phyloP scores from a whole-genome alignment of 2,888 invertebrate species.

The Toxonevra muliebris region DNA sequence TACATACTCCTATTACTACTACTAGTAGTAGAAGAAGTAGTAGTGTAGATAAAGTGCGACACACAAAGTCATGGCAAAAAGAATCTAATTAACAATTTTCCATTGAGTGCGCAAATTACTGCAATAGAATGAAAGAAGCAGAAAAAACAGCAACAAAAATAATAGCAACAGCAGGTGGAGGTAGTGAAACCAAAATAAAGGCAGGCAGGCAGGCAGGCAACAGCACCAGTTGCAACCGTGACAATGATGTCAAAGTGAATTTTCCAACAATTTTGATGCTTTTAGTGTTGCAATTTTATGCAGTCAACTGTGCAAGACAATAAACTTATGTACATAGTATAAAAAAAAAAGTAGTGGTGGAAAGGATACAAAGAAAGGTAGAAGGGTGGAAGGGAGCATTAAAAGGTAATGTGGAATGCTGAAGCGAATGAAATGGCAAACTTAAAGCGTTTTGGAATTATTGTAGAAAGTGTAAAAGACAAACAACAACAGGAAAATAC shows the following conservation, averaged over 20 bases:
- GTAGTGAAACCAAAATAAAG: slow-evolving; percentile 6
- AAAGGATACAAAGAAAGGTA: neutral
- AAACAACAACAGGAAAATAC: neutral
- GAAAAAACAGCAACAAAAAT: slow-evolving; percentile 11
- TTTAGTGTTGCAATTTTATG: slow-evolving; percentile 27
- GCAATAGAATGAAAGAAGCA: slow-evolving; percentile 13
- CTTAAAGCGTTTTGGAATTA: no score
- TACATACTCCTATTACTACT: no score
- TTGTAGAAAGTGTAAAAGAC: neutral
- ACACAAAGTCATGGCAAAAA: slow-evolving; percentile 57
- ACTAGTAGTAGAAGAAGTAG: no score
- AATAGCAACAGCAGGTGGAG: slow-evolving; percentile 30
- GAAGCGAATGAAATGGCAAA: neutral
- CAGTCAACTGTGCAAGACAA: slow-evolving; percentile 12
- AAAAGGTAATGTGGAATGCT: neutral
- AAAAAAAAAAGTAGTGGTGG: neutral
- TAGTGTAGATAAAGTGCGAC: no score
- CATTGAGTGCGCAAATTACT: slow-evolving; percentile 55
- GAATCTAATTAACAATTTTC: slow-evolving; percentile 66
- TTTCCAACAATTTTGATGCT: slow-evolving; percentile 44
- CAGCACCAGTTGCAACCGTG: slow-evolving; percentile 15
- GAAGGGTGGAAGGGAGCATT: neutral
- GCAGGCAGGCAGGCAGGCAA: neutral
- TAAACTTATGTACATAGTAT: neutral
- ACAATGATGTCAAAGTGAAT: slow-evolving; percentile 45